These are phyloP conservation scores for Luffia ferchaultella DNA, from an alignment of 2,888 invertebrate species.

Conservation along the genomic window DNA sequence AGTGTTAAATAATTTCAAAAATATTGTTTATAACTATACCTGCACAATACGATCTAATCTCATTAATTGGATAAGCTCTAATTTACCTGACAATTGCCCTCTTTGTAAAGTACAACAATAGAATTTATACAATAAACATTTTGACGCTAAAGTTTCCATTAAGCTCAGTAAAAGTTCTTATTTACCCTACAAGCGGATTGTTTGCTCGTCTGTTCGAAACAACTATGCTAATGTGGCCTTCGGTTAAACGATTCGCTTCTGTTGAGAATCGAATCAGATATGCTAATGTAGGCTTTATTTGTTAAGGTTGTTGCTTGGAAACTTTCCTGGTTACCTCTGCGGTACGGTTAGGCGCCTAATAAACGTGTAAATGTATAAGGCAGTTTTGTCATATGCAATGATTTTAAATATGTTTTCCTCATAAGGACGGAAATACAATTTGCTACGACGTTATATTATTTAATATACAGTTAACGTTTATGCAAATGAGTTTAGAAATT, in stretches of 20 bases:
- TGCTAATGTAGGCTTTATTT: conserved; percentile 8
- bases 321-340: not conserved
- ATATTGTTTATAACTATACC: not conserved
- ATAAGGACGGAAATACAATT: too few relatives aligned
- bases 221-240: conserved; percentile 2
- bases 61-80: not conserved
- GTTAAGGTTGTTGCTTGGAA: conserved; percentile 1
- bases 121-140: not conserved
- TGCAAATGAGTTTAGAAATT: too few relatives aligned
- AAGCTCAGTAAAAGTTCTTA: not conserved
- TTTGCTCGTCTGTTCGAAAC: not conserved
- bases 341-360: not conserved
- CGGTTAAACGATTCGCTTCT: conserved; percentile 6
- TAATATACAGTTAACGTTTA: too few relatives aligned
- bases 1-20: too few relatives aligned
- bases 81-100: not conserved
- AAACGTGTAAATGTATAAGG: too few relatives aligned
- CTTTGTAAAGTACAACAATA: not conserved
- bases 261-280: conserved; percentile 8
- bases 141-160: not conserved
- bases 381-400: too few relatives aligned
- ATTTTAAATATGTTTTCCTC: too few relatives aligned
- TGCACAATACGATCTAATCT: not conserved
- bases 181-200: not conserved
- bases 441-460: too few relatives aligned